phyloP scores from a whole-genome alignment of 2,888 invertebrate genomes.

The Xylota segnis region DNA sequence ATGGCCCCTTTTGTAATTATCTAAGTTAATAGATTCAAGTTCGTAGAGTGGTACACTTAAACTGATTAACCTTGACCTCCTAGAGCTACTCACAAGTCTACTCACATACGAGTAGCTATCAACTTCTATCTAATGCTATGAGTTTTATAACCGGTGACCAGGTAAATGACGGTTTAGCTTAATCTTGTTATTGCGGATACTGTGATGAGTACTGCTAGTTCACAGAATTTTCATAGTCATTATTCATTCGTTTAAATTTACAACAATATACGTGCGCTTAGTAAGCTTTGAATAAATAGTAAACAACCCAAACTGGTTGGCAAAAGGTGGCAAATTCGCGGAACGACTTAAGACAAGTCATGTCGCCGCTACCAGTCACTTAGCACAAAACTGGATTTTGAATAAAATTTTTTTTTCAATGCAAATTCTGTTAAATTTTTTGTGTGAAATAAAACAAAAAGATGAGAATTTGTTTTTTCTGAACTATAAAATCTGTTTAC shows the following conservation, averaged over 20 bases:
- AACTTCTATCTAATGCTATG: background rate
- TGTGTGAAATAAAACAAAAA: background rate
- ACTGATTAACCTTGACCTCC: conserved; percentile 55
- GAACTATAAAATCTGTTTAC: conserved; percentile 43
- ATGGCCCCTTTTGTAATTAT: conserved; percentile 12
- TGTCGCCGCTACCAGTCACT: conserved; percentile 22
- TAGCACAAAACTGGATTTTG: conserved; percentile 32
- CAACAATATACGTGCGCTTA: background rate
- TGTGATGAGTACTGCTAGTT: conserved; percentile 23
- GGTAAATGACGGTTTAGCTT: conserved; percentile 4
- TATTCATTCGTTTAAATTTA: conserved; percentile 11
- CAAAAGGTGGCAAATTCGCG: conserved; percentile 51
- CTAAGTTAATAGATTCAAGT: conserved; percentile 25
- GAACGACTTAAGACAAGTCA: conserved; percentile 25
- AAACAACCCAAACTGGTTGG: conserved; percentile 37
- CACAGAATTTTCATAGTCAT: conserved; percentile 11
- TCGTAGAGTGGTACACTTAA: background rate
- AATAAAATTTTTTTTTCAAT: conserved; percentile 7
- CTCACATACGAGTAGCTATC: background rate
- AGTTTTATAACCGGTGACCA: background rate
- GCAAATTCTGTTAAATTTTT: conserved; percentile 7
- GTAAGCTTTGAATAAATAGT: conserved; percentile 1
- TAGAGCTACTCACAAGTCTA: conserved; percentile 8
- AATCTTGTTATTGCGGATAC: conserved; percentile 4
- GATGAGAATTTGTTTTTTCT: conserved; percentile 18